phyloP scores from a whole-genome alignment of 2,113 vertebrate species.

The Lates calcarifer region DNA sequence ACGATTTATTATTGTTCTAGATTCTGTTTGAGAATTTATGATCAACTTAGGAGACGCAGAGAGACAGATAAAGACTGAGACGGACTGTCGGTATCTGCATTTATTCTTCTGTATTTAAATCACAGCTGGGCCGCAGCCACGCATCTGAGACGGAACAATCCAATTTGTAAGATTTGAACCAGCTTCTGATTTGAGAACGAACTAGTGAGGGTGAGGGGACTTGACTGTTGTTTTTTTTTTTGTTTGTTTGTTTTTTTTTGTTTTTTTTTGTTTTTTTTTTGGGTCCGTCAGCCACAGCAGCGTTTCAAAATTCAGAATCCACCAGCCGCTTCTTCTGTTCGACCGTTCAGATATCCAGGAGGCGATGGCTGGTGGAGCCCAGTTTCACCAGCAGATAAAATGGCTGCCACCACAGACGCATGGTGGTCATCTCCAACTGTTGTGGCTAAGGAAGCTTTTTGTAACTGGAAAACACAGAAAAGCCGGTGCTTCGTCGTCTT shows the following conservation, averaged over 20 bases:
- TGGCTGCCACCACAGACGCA: background rate
- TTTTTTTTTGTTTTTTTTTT: constrained; percentile 1
- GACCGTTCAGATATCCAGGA: background rate
- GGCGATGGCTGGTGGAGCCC: background rate
- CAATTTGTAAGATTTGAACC: constrained; percentile 7
- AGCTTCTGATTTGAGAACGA: constrained; percentile 3
- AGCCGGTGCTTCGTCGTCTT: background rate
- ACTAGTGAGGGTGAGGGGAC: background rate
- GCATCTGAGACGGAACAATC: background rate
- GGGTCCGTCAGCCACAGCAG: background rate
- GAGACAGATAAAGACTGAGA: constrained; percentile 30
- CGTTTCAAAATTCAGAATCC: background rate
- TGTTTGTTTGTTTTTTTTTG: constrained; percentile 3
- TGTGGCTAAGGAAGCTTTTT: constrained; percentile 35
- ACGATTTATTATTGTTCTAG: constrained; percentile 70
- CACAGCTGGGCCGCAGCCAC: constrained; percentile 10
- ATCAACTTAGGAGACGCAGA: constrained; percentile 59
- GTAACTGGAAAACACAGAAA: constrained; percentile 70
- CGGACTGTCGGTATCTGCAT: background rate
- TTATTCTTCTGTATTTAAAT: constrained; percentile 68
- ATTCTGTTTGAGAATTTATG: constrained; percentile 74
- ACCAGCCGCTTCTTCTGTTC: background rate
- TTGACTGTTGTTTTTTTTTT: background rate
- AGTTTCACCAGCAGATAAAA: constrained; percentile 25
- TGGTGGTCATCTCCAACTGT: background rate